Percentiles rank a stretch among this genome's conserved stretches.
Evolutionary conservation across 2,888 invertebrate species (phyloP).

Genomic region (Nezara viridula): DNA sequence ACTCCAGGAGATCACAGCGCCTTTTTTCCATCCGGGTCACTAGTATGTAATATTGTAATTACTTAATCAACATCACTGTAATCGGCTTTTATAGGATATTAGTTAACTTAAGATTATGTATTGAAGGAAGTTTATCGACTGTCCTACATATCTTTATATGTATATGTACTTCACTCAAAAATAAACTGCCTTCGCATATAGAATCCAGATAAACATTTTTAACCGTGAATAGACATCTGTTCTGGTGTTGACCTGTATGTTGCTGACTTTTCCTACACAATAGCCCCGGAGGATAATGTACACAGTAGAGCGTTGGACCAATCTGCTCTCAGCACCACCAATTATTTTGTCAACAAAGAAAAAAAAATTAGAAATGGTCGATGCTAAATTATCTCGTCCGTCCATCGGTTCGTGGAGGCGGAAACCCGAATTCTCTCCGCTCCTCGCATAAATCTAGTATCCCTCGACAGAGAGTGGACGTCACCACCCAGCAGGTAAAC

Average conservation of each 20-base stretch:
- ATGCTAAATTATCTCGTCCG: slow-evolving; percentile 32
- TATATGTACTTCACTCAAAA: too few relatives aligned
- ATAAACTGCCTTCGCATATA: neutral
- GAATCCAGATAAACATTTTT: neutral
- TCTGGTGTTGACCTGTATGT: neutral
- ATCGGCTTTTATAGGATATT: too few relatives aligned
- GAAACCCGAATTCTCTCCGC: slow-evolving; percentile 37
- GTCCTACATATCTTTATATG: too few relatives aligned
- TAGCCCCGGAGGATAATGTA: neutral
- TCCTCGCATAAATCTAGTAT: slow-evolving; percentile 1
- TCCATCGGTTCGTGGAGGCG: neutral
- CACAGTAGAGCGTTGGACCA: neutral
- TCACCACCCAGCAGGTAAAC: slow-evolving; percentile 9
- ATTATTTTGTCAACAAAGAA: slow-evolving; percentile 35
- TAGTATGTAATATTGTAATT: too few relatives aligned
- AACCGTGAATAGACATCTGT: slow-evolving; percentile 14
- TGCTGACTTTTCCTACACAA: neutral
- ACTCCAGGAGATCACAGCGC: too few relatives aligned
- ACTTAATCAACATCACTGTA: too few relatives aligned
- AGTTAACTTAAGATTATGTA: too few relatives aligned
- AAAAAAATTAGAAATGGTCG: slow-evolving; percentile 27
- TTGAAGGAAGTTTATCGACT: too few relatives aligned
- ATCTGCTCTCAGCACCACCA: neutral
- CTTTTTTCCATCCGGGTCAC: too few relatives aligned
- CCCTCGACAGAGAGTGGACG: neutral